These are phyloP conservation scores for Syrphus vitripennis DNA, from an alignment of 2,888 invertebrate genomes.

Conservation along the genomic window DNA sequence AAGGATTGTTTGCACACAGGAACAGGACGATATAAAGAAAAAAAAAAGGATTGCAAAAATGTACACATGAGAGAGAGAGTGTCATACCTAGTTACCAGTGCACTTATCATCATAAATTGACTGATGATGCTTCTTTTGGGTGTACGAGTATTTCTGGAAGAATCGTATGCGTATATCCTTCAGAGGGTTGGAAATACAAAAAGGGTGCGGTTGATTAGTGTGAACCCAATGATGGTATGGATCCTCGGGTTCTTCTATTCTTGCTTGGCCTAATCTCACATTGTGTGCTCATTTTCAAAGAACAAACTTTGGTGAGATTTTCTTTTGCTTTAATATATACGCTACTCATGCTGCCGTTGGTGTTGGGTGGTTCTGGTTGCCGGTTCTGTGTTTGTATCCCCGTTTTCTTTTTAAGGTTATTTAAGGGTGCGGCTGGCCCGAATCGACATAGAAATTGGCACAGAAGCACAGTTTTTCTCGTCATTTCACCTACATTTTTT, in stretches of 20 bases:
- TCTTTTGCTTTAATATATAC: constrained; percentile 36
- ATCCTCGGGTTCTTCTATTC: constrained; percentile 32
- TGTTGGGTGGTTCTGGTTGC: neutral
- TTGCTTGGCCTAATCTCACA: constrained; percentile 52
- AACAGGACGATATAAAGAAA: neutral
- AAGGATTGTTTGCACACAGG: constrained; percentile 38
- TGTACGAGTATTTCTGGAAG: neutral
- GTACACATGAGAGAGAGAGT: constrained; percentile 11
- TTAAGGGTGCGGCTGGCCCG: constrained; percentile 72
- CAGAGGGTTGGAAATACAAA: constrained; percentile 20
- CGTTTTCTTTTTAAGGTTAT: constrained; percentile 69
- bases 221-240: constrained; percentile 58
- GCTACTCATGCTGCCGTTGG: neutral
- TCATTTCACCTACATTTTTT: constrained; percentile 64
- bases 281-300: constrained; percentile 52
- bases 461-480: constrained; percentile 67
- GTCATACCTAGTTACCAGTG: constrained; percentile 33
- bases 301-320: constrained; percentile 57
- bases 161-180: constrained; percentile 47
- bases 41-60: constrained; percentile 3
- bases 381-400: constrained; percentile 26
- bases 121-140: constrained; percentile 25
- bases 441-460: constrained; percentile 70
- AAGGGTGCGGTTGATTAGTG: constrained; percentile 70
- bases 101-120: constrained; percentile 38